Evolutionary conservation across 53 echinoderm and acorn worm genomes (phyloP).

Genomic region (Stichopus horrens): DNA sequence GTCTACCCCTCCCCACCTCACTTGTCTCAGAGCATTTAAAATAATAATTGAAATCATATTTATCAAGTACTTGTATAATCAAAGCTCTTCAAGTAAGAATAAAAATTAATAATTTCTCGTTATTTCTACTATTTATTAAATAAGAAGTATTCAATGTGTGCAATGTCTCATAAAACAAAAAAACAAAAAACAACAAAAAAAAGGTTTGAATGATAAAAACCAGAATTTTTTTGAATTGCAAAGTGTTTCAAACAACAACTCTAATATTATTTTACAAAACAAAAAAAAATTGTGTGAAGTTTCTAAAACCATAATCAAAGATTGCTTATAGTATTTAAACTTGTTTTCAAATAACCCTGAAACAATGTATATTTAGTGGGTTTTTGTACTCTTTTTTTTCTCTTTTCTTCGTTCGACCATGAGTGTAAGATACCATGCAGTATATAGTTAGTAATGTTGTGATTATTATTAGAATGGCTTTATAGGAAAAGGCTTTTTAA

Average conservation of each 20-base stretch:
- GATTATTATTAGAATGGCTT: background rate
- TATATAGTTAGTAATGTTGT: conserved; percentile 37
- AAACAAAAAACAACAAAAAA: background rate
- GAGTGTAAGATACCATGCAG: conserved; percentile 17
- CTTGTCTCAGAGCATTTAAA: background rate
- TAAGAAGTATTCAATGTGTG: conserved; percentile 36
- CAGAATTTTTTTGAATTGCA: background rate
- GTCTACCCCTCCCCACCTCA: background rate
- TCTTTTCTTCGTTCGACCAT: background rate
- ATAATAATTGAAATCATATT: background rate
- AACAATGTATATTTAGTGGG: conserved; percentile 29
- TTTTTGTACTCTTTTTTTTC: conserved; percentile 18
- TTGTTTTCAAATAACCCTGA: background rate
- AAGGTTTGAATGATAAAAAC: conserved; percentile 4
- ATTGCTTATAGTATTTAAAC: background rate
- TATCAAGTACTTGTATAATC: background rate
- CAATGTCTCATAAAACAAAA: conserved; percentile 19
- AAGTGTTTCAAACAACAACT: conserved; percentile 25
- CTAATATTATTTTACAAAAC: background rate
- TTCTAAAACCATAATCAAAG: background rate
- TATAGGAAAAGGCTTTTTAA: background rate
- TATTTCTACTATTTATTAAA: conserved; percentile 35
- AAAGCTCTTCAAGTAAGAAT: background rate
- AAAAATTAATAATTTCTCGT: background rate
- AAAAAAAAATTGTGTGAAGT: conserved; percentile 12